phyloP scores from a whole-genome alignment of 2,888 invertebrate species.

The Leptinotarsa juncta region DNA sequence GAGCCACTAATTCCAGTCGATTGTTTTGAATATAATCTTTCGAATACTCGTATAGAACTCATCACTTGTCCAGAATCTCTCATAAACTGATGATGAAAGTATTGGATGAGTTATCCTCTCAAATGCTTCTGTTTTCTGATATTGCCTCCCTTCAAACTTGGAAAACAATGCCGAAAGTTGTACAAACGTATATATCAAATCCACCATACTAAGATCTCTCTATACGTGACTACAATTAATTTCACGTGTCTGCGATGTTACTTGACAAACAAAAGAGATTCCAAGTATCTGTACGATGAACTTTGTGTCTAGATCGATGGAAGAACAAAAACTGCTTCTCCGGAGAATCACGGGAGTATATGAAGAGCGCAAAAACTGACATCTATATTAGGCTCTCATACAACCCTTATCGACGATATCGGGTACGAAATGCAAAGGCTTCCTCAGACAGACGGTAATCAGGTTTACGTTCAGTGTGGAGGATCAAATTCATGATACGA shows the following conservation, averaged over 20 bases:
- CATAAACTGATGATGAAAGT: no score
- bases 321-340: not conserved
- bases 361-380: not conserved
- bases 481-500: not conserved
- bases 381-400: not conserved
- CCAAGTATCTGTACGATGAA: slow-evolving; percentile 2
- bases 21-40: no score
- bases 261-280: not conserved
- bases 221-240: not conserved
- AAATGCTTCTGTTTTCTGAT: no score
- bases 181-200: not conserved
- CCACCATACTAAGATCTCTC: not conserved
- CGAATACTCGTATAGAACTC: no score
- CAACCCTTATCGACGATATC: not conserved
- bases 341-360: not conserved
- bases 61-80: no score
- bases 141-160: no score
- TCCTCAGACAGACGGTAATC: slow-evolving; percentile 4
- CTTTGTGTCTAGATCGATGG: slow-evolving; percentile 1
- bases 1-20: no score
- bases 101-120: no score
- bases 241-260: not conserved
- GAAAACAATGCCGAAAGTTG: not conserved
- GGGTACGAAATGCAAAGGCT: not conserved
- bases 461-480: not conserved